Base-by-base conservation (phyloP, 2,797 vertebrate genomes). In the Botia almorhae region DNA sequence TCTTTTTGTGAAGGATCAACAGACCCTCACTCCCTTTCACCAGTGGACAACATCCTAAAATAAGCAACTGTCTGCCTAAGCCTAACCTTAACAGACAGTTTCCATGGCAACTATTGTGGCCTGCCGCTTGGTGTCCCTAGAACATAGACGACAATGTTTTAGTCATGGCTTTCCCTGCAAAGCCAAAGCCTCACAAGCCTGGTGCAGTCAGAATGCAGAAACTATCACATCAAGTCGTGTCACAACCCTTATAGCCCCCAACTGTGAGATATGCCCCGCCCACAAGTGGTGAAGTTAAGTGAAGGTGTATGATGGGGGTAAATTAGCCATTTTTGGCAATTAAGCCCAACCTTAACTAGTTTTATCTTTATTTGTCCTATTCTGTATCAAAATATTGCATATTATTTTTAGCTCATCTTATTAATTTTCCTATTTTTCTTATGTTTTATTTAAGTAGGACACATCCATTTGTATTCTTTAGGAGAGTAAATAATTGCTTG, bases 51-150 rank as follows among this genome's bases (percentile, higher is more conserved):
- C 76, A 88, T 81, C 74, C 77, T 48, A 67, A 83, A 80, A 82
- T 76, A 81, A 80, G 75, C 69, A 70, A 69, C 76, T 65, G 29
- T 77, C 85, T 84, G 81, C 70, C 81, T 51, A 51, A 85, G 53
- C 68, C 67, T 86, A 88, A 86, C 87, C 84, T 88, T 78, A 74
- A 74, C 58, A 33, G 83, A 69, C 87, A 74, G 89, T 92, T 81
- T 29, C 90, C 89, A 91, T 90, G 87, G 89, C 85, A 91, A 93
- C 91, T 76, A 83, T 60, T 53, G 64, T 83, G 77, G 71, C 75
- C 82, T 75, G 87, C 84, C 11, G 1, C 48, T 81, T 81, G 69
- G 12, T 83, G 67, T 80, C 80, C 77, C 46, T 71, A 46, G 82
- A 87, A 81, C 84, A 85, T 82, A 84, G 86, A 88, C 85, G 82